Conservation (phyloP, 2,888 invertebrate species). For the Brachyopa scutellaris region DNA sequence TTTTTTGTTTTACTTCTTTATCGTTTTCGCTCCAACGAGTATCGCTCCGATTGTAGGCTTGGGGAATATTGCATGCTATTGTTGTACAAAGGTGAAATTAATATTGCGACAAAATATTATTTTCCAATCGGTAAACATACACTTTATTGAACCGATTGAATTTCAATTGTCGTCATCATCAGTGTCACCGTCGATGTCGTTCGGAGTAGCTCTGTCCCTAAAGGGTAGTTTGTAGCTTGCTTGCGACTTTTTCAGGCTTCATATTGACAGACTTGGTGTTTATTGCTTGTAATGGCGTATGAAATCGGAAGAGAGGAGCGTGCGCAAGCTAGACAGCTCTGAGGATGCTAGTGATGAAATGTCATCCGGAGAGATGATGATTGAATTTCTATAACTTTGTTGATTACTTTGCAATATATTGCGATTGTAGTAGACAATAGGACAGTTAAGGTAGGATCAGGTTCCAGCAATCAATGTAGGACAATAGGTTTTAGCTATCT, state of each 20-base stretch:
- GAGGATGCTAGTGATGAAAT: slow-evolving; percentile 26
- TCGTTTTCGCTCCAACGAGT: slow-evolving; percentile 64
- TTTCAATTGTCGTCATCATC: slow-evolving; percentile 65
- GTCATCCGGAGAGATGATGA: slow-evolving; percentile 6
- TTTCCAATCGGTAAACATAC: slow-evolving; percentile 74
- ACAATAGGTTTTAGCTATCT: no score
- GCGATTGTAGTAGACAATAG: no score
- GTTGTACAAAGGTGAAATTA: slow-evolving; percentile 73
- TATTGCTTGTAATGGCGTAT: neutral
- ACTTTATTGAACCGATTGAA: slow-evolving; percentile 74
- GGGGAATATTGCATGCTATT: slow-evolving; percentile 54
- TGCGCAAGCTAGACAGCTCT: slow-evolving; percentile 15
- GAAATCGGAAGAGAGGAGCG: no score
- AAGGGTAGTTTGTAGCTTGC: no score
- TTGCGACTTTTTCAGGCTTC: slow-evolving; percentile 51
- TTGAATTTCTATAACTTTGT: slow-evolving; percentile 30
- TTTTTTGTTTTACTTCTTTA: slow-evolving; percentile 9
- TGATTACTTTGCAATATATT: no score
- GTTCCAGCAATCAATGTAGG: no score
- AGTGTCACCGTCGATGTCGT: slow-evolving; percentile 2
- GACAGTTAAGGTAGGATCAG: no score
- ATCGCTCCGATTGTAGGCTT: slow-evolving; percentile 40
- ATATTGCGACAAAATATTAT: slow-evolving; percentile 74
- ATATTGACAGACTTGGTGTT: slow-evolving; percentile 4
- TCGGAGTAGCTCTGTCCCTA: neutral